Conservation (phyloP, 2,797 vertebrate species). For the Nannoperca australis region DNA sequence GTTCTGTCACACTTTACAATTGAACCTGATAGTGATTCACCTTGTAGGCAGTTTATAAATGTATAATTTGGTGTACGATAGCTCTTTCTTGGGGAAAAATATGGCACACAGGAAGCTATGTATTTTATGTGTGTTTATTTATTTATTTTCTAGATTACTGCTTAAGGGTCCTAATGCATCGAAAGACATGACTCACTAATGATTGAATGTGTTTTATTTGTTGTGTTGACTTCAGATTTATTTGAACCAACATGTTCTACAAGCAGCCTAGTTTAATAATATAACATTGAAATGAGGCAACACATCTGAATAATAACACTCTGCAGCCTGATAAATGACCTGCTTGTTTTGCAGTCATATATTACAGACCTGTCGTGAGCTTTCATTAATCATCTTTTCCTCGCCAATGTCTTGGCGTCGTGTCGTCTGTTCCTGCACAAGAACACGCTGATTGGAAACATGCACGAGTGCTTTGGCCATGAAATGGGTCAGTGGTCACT, state of each 20-base stretch:
- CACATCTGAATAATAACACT: conserved; percentile 6
- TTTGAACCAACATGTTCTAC: neutral
- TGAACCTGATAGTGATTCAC: neutral
- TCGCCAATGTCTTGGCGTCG: neutral
- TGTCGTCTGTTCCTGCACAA: conserved; percentile 7
- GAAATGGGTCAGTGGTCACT: conserved; percentile 20
- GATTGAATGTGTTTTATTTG: neutral
- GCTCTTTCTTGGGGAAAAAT: neutral
- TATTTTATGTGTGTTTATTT: no score
- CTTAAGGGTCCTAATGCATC: neutral
- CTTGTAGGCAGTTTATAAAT: neutral
- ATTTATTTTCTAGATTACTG: neutral
- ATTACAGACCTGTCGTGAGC: neutral
- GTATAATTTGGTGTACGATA: neutral
- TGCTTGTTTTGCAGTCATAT: neutral
- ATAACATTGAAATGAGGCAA: neutral
- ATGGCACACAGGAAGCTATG: no score
- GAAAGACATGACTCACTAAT: neutral
- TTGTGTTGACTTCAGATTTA: neutral
- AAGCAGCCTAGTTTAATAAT: neutral
- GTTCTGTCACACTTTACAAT: neutral
- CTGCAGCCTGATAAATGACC: neutral
- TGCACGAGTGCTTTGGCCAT: neutral
- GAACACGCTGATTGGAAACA: conserved; percentile 36
- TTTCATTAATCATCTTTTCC: conserved; percentile 28